Evolutionary conservation across 2,113 vertebrate species (phyloP), one percentile per base, ranked within the genome.

Genomic region (Nansenia antarctica): DNA sequence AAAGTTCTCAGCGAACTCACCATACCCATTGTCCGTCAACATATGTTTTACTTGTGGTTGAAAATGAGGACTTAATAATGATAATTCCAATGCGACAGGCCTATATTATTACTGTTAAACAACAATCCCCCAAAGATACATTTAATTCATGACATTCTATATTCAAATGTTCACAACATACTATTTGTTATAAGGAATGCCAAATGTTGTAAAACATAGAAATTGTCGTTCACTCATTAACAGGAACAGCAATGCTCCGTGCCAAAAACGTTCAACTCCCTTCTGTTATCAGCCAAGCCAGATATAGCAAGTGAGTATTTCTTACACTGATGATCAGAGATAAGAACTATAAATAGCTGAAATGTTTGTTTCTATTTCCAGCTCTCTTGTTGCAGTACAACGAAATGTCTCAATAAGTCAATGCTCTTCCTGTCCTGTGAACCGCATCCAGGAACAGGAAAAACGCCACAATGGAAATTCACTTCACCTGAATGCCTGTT

Each of bases 381-480:
- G 11, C 20, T 32, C 27, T 72, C 55, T 62, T 72, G 42, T 26
- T 52, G 62, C 12, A 57, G 58, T 59, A 70, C 60, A 73, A 54
- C 68, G 57, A 54, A 72, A 45, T 32, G 39, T 66, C 55, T 75
- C 65, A 54, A 62, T 74, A 31, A 71, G 65, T 77, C 63, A 34
- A 42, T 60, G 58, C 11, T 60, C 70, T 85, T 90, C 78, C 86
- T 82, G 72, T 76, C 45, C 20, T 42, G 26, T 18, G 18, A 9
- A 24, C 57, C 68, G n/a, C 20, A 53, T 79, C 42, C 72, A 79
- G 55, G 52, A 67, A 84, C 78, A 82, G 85, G 81, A 89, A 77
- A 76, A 39, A 18, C 31, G 70, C 20, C 63, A 83, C 81, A 85
- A 79, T 73, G 78, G 54, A 72, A 78, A 74, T 30, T 14, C 24